These are phyloP conservation scores for Amblyornis subalaris DNA, from an alignment of 2,113 vertebrate species.

Conservation along the genomic window DNA sequence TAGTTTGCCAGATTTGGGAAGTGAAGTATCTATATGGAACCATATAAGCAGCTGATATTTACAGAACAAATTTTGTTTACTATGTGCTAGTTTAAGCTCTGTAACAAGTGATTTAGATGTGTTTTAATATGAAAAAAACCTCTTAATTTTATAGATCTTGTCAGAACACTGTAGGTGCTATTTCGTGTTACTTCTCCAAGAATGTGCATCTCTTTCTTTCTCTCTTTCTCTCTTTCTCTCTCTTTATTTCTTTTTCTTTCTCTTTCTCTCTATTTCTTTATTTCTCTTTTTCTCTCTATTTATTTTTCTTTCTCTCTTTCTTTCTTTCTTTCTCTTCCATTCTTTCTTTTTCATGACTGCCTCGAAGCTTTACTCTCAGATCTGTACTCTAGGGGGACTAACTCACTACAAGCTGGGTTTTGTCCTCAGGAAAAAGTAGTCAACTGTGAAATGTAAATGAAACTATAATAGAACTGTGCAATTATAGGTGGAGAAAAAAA, in stretches of 20 bases:
- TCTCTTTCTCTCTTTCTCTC: too few species aligned
- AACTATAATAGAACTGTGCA: background rate
- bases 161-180: background rate
- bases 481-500: background rate
- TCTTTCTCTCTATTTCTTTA: too few species aligned
- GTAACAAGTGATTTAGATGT: background rate
- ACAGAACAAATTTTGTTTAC: background rate
- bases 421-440: background rate
- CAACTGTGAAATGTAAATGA: background rate
- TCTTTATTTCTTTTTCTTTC: background rate
- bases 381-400: background rate
- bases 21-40: background rate
- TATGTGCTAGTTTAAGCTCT: background rate
- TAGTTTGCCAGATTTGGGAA: background rate
- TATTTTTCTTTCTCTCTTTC: too few species aligned
- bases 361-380: background rate
- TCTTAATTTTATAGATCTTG: background rate
- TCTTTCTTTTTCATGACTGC: background rate
- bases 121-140: background rate
- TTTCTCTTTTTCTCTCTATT: too few species aligned
- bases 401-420: background rate
- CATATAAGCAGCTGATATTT: background rate
- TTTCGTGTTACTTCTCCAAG: background rate
- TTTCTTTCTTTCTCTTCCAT: too few species aligned
- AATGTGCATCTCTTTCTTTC: fast-evolving